Evolutionary conservation across 2,797 vertebrate genomes (phyloP).

Genomic region (Epinephelus awoara): DNA sequence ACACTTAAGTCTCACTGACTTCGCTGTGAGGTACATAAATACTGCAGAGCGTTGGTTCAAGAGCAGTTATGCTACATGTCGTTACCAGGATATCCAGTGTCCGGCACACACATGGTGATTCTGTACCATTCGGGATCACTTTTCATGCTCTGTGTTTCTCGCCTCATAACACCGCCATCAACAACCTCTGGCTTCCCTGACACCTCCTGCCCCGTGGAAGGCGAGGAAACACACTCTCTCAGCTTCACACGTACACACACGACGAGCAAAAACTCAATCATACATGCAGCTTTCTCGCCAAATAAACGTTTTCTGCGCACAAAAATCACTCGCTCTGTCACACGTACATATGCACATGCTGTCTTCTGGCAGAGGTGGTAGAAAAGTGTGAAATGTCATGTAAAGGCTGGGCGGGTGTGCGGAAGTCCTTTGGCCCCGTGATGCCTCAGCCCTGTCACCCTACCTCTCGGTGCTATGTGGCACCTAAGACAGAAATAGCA

Average conservation of each 20-base stretch:
- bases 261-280: neutral
- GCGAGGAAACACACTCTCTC: conserved; percentile 38
- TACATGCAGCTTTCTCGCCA: neutral
- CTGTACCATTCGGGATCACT: conserved; percentile 28
- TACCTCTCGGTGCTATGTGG: conserved; percentile 83
- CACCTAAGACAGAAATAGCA: conserved; percentile 84
- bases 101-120: neutral
- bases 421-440: conserved; percentile 72
- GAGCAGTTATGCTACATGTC: neutral
- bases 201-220: conserved; percentile 39
- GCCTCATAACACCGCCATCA: conserved; percentile 70
- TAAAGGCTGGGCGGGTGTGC: conserved; percentile 53
- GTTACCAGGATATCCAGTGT: conserved; percentile 39
- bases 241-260: conserved; percentile 23
- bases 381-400: conserved; percentile 67
- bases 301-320: neutral
- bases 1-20: no score
- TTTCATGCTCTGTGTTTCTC: conserved; percentile 64
- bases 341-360: neutral
- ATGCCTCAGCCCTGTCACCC: conserved; percentile 77
- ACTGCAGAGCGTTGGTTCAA: neutral
- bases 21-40: neutral
- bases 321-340: neutral
- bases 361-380: conserved; percentile 20
- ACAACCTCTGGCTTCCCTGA: conserved; percentile 54